Evolutionary conservation across 1,140 invertebrate species (phyloP).

Genomic region (Oedothorax gibbosus): DNA sequence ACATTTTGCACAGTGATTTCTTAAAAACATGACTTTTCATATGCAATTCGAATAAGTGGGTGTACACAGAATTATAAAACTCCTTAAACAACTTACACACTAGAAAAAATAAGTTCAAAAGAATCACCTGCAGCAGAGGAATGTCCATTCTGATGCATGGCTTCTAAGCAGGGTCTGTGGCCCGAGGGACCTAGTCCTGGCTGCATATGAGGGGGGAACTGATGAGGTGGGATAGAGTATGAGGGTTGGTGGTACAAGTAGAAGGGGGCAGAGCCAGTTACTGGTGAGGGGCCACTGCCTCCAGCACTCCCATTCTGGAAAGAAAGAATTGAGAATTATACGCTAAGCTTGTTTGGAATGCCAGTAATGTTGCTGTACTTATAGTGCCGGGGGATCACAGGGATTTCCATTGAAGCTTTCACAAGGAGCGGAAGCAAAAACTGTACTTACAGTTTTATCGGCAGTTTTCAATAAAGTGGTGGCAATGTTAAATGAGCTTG

Average conservation of each 20-base stretch:
- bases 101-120: neutral
- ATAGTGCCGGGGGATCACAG: too few relatives aligned
- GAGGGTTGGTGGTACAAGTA: conserved; percentile 51
- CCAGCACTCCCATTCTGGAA: conserved; percentile 34
- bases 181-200: conserved; percentile 20
- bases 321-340: neutral
- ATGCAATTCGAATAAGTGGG: too few relatives aligned
- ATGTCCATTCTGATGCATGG: conserved; percentile 49
- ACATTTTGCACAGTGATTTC: too few relatives aligned
- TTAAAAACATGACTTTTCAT: too few relatives aligned
- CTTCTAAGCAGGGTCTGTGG: conserved; percentile 7
- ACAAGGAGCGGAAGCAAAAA: too few relatives aligned
- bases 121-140: neutral
- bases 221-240: conserved; percentile 42
- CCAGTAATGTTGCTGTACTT: too few relatives aligned
- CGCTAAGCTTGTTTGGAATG: too few relatives aligned
- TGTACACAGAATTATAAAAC: too few relatives aligned
- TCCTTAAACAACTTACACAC: neutral
- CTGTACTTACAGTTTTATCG: too few relatives aligned
- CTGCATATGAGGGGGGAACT: conserved; percentile 53
- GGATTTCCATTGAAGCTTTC: too few relatives aligned
- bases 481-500: too few relatives aligned
- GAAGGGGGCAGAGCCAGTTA: conserved; percentile 39
- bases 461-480: too few relatives aligned
- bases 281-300: conserved; percentile 18